These are phyloP conservation scores for Sphaerophoria taeniata DNA, from an alignment of 2,888 invertebrate species.

Conservation along the genomic window DNA sequence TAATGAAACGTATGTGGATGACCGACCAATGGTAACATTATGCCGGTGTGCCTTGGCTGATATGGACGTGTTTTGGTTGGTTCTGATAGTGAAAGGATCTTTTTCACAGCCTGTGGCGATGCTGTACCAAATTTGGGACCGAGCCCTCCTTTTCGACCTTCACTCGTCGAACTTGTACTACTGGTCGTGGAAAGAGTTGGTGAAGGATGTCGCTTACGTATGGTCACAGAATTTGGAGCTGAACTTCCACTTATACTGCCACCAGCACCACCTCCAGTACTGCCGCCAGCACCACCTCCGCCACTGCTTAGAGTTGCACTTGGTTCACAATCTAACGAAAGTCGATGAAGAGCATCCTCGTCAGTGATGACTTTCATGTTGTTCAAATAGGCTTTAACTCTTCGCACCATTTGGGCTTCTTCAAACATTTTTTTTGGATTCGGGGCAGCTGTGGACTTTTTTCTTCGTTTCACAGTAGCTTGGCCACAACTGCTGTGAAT, in stretches of 20 bases:
- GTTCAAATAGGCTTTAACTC: conserved; percentile 97
- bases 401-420: conserved; percentile 98
- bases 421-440: conserved; percentile 99
- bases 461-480: conserved; percentile 94
- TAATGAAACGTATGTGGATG: conserved; percentile 78
- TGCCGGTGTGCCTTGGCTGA: conserved; percentile 89
- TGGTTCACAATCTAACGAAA: conserved; percentile 95
- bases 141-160: conserved; percentile 85
- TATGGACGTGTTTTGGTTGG: conserved; percentile 94
- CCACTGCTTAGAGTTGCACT: conserved; percentile 78
- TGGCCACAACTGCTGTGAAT: conserved; percentile 85
- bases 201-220: conserved; percentile 93
- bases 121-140: conserved; percentile 90
- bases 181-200: conserved; percentile 96
- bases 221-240: conserved; percentile 83
- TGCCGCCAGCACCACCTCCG: conserved; percentile 78
- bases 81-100: conserved; percentile 95
- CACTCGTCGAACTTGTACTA: conserved; percentile 94
- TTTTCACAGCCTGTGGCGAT: conserved; percentile 98
- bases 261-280: conserved; percentile 79
- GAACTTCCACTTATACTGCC: conserved; percentile 85
- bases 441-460: conserved; percentile 94
- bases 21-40: conserved; percentile 86
- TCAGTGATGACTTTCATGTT: conserved; percentile 94
- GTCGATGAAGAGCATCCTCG: conserved; percentile 93